Evolutionary conservation across 30 jellyfish, hydroid and myxozoan species (phyloP).

Genomic region (Cassiopea andromeda): DNA sequence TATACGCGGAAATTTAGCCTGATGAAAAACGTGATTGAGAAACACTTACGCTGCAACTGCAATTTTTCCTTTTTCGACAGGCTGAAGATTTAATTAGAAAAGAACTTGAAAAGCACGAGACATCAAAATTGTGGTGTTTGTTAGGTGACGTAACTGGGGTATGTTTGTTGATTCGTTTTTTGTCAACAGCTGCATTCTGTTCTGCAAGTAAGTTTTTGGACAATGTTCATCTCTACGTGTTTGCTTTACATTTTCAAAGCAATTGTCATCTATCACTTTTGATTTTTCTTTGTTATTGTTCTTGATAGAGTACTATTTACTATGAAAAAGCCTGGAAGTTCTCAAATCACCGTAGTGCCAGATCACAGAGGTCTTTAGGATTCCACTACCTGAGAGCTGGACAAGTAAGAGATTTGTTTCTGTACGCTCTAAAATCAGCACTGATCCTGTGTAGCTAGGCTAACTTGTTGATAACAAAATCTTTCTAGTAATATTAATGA

Average conservation of each 20-base stretch:
- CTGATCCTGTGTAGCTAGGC: no score
- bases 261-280: neutral
- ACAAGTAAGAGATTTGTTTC: constrained; percentile 47
- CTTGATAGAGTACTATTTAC: constrained; percentile 63
- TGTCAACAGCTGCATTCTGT: neutral
- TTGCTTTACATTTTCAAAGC: neutral
- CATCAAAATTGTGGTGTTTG: constrained; percentile 91
- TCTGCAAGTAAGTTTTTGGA: no score
- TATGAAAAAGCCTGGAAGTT: constrained; percentile 95
- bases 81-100: constrained; percentile 86
- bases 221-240: no score
- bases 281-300: neutral
- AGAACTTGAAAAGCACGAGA: constrained; percentile 72
- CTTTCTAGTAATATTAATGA: no score
- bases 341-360: constrained; percentile 86
- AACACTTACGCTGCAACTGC: no score
- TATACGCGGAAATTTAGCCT: neutral
- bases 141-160: constrained; percentile 95
- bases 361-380: constrained; percentile 88
- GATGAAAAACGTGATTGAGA: neutral
- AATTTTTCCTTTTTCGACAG: constrained; percentile 6
- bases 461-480: no score
- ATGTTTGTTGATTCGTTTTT: neutral
- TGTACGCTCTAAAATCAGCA: neutral
- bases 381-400: constrained; percentile 63